Conservation (phyloP, 2,113 vertebrate species). For the Romanogobio albipinnatus region DNA sequence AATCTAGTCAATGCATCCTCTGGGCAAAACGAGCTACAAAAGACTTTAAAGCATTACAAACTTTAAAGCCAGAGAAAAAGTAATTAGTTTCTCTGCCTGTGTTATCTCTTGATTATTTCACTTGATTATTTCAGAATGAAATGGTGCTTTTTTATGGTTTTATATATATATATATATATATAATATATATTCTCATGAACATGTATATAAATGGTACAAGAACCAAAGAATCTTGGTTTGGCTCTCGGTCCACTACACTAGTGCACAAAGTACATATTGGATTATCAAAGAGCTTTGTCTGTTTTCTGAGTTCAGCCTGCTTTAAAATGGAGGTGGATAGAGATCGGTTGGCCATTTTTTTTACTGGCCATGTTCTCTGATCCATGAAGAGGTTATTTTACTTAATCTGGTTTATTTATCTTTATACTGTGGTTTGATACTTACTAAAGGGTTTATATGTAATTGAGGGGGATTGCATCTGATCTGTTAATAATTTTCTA, state of each 20-base stretch:
- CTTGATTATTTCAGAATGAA: conserved; percentile 51
- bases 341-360: background rate
- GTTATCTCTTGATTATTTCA: conserved; percentile 49
- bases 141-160: conserved; percentile 26
- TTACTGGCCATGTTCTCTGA: background rate
- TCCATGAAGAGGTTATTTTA: conserved; percentile 14
- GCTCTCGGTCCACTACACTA: conserved; percentile 12
- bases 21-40: conserved; percentile 64
- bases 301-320: background rate
- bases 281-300: background rate
- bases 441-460: background rate
- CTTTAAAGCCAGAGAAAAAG: conserved; percentile 61
- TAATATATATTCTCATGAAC: conserved; percentile 20
- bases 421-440: background rate
- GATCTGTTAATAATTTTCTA: background rate
- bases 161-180: background rate
- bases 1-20: conserved; percentile 63
- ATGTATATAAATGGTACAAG: conserved; percentile 4
- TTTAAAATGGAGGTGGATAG: conserved; percentile 33
- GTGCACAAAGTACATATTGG: background rate
- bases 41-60: conserved; percentile 66
- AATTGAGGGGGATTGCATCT: background rate
- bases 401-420: background rate
- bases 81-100: conserved; percentile 60
- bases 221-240: conserved; percentile 26